phyloP scores from a whole-genome alignment of 2,888 invertebrate species.

The Yponomeuta evonymella region DNA sequence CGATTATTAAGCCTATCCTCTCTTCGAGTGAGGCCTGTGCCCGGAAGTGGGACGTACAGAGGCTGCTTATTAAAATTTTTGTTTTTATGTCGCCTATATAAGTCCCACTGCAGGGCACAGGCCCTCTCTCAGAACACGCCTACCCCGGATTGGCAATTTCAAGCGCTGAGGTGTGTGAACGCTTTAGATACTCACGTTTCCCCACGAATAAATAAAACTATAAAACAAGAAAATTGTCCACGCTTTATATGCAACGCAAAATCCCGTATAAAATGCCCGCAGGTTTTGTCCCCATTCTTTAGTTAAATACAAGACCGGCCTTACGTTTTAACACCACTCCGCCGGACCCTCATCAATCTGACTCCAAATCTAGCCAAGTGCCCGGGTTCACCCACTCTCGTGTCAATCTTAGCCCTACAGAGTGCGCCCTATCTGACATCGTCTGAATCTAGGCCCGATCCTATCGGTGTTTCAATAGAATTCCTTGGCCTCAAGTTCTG shows the following conservation, averaged over 20 bases:
- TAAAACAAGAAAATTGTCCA: neutral
- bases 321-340: conserved; percentile 10
- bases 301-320: neutral
- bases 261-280: neutral
- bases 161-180: no score
- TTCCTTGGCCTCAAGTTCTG: conserved; percentile 22
- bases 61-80: no score
- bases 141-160: no score
- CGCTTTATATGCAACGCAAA: no score
- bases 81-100: no score
- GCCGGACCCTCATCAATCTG: conserved; percentile 39
- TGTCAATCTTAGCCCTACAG: conserved; percentile 40
- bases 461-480: conserved; percentile 28
- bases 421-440: conserved; percentile 24
- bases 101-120: no score
- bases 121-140: no score
- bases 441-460: conserved; percentile 24
- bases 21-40: no score
- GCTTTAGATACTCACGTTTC: no score
- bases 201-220: no score
- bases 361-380: conserved; percentile 28
- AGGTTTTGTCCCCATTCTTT: neutral
- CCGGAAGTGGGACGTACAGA: neutral
- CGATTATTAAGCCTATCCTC: no score
- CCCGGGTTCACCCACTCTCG: conserved; percentile 41